Base-by-base conservation (phyloP, 2,888 invertebrate genomes). In the Pristionchus entomophagus region DNA sequence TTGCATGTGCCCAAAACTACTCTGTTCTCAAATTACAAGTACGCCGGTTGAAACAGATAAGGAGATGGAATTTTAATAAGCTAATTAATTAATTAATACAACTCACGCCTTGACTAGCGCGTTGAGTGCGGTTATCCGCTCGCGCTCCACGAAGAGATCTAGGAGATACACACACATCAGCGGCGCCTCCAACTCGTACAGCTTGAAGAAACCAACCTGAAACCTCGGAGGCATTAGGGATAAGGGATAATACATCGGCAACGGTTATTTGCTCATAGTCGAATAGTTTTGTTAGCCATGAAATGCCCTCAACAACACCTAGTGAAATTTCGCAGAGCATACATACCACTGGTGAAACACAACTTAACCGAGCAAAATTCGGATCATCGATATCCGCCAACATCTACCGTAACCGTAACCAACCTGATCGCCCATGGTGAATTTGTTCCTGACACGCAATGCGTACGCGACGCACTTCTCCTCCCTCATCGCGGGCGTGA, bases 81-180 rank as follows among this genome's bases (percentile, higher is more conserved):
- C n/a, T n/a, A n/a, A n/a, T n/a, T n/a, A n/a, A n/a, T n/a, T n/a
- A n/a, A n/a, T n/a, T 22, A 77, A 51, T 69, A 56, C 92, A 96
- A 97, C 98, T 95, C 97, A 99, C 98, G 97, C 96, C 96, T 97
- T 99, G 91, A 98, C 96, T 94, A 99, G 96, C 94, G 96, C 96
- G 95, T 96, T 97, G 93, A 99, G 95, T 93, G 97, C 98, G 92
- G 95, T 95, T 95, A 97, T 97, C 93, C 99, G 95, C 94, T 98
- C 98, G 93, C 99, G 95, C 90, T 97, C 97, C 94, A 97, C 96
- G 95, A 99, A 99, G 97, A 98, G 97, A 95, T 99, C 98, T 95
- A 99, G 96, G 90, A 99, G 95, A 95, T 97, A 97, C 86, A 97
- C 97, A 77, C 97, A 96, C 99, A 99, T 99, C 93, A 96, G 95